A percentile compares a stretch with the other conserved stretches of the same genome.
Conservation (phyloP, 2,113 vertebrate genomes). For the Lipophrys pholis region DNA sequence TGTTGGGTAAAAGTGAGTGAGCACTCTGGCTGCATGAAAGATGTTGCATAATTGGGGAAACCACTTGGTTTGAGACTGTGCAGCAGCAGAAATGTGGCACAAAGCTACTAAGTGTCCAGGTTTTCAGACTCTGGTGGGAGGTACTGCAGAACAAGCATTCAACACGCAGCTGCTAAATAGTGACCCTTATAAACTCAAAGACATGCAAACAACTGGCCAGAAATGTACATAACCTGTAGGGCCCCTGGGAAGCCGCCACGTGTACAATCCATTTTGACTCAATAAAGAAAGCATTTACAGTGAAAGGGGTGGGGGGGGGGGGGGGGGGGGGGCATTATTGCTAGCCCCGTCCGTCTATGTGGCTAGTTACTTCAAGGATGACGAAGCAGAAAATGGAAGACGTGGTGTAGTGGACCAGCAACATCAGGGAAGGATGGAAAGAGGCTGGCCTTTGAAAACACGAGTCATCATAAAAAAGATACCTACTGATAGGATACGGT, state of each 20-base stretch:
- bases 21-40: background rate
- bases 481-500: background rate
- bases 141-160: conserved; percentile 59
- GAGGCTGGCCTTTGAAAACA: conserved; percentile 27
- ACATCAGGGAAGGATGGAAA: conserved; percentile 30
- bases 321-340: conserved; percentile 13
- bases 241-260: conserved; percentile 42
- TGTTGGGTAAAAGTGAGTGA: background rate
- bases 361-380: conserved; percentile 72
- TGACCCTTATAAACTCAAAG: conserved; percentile 30
- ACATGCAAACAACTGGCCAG: conserved; percentile 37
- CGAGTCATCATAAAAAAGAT: conserved; percentile 29
- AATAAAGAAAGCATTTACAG: conserved; percentile 73
- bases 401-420: conserved; percentile 31
- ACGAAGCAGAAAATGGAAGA: conserved; percentile 72
- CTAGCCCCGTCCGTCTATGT: conserved; percentile 59
- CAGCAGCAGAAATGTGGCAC: conserved; percentile 66
- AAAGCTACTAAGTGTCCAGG: conserved; percentile 55
- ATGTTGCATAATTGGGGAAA: conserved; percentile 36
- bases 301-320: background rate
- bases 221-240: conserved; percentile 53
- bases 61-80: conserved; percentile 7
- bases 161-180: conserved; percentile 69
- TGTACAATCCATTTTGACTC: conserved; percentile 42
- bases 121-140: conserved; percentile 32